Percentiles rank a stretch among this genome's conserved stretches.
These are phyloP conservation scores for Cebus imitator DNA, from an alignment of 2,113 vertebrate species.

Conservation along the genomic window DNA sequence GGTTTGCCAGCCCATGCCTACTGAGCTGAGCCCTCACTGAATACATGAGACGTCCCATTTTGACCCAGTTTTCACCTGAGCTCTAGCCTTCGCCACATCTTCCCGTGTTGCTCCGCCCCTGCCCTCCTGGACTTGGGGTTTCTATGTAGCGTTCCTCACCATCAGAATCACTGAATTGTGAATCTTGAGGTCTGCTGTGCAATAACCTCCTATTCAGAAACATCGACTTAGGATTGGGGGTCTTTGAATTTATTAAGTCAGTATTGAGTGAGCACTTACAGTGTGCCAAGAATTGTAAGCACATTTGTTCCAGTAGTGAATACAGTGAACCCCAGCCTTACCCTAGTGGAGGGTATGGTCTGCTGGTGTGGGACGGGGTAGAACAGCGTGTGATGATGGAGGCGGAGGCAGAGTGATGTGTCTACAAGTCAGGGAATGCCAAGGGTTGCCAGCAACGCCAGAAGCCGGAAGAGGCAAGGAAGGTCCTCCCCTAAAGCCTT, in stretches of 20 bases:
- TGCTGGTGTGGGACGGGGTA: not conserved
- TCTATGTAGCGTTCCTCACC: not conserved
- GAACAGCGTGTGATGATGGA: not conserved
- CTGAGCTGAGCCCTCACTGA: not conserved
- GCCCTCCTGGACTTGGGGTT: not conserved
- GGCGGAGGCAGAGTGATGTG: not conserved
- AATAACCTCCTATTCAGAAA: not conserved
- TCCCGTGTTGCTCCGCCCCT: too few species aligned
- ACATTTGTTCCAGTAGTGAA: not conserved
- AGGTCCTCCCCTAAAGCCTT: not conserved
- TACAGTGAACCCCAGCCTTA: not conserved
- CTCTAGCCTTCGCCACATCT: not conserved
- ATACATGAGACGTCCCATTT: not conserved
- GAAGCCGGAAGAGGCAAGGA: not conserved
- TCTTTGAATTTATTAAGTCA: not conserved
- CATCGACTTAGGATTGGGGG: not conserved
- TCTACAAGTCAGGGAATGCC: too few species aligned
- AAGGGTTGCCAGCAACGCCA: not conserved
- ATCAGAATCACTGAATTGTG: not conserved
- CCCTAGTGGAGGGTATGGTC: not conserved
- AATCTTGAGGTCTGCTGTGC: not conserved
- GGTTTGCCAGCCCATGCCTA: not conserved
- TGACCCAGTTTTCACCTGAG: not conserved
- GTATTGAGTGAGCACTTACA: rapidly evolving
- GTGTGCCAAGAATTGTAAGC: not conserved